phyloP scores from a whole-genome alignment of 2,888 invertebrate species.

The Aleiodes leptofemur region DNA sequence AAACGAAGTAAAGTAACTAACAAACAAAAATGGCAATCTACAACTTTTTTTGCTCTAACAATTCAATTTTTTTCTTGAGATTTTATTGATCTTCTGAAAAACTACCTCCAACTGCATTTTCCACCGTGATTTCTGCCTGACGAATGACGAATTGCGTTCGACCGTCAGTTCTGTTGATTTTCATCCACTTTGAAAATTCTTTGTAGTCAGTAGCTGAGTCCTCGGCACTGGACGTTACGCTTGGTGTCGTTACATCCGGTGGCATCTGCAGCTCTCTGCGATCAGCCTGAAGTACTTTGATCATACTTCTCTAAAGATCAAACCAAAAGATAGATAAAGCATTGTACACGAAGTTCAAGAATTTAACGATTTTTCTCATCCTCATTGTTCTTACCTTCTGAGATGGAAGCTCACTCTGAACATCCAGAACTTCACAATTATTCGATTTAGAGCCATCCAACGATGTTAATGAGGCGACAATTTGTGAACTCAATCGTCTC shows the following conservation, averaged over 20 bases:
- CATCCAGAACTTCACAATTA: constrained; percentile 43
- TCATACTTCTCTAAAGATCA: not conserved
- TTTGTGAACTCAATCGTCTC: constrained; percentile 47
- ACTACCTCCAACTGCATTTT: constrained; percentile 16
- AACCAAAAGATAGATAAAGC: not conserved
- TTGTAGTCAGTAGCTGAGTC: constrained; percentile 50
- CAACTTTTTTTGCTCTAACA: constrained; percentile 12
- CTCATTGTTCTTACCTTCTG: not conserved
- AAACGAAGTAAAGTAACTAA: constrained; percentile 15
- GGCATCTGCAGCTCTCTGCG: constrained; percentile 47
- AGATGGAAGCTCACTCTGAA: not conserved
- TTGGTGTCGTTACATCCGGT: constrained; percentile 46
- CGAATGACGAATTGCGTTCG: constrained; percentile 50
- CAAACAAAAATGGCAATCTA: not conserved
- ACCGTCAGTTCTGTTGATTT: constrained; percentile 53
- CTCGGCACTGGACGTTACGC: constrained; percentile 50
- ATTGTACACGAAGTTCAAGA: constrained; percentile 2
- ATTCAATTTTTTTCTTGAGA: not conserved
- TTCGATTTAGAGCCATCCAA: constrained; percentile 47
- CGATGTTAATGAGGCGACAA: constrained; percentile 44
- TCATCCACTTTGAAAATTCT: constrained; percentile 57
- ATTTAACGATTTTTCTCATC: not conserved
- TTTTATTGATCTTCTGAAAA: not conserved
- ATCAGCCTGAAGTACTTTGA: constrained; percentile 8
- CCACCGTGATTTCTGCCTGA: constrained; percentile 39